Evolutionary conservation across 1,140 invertebrate genomes (phyloP).

Genomic region (Procambarus clarkii): DNA sequence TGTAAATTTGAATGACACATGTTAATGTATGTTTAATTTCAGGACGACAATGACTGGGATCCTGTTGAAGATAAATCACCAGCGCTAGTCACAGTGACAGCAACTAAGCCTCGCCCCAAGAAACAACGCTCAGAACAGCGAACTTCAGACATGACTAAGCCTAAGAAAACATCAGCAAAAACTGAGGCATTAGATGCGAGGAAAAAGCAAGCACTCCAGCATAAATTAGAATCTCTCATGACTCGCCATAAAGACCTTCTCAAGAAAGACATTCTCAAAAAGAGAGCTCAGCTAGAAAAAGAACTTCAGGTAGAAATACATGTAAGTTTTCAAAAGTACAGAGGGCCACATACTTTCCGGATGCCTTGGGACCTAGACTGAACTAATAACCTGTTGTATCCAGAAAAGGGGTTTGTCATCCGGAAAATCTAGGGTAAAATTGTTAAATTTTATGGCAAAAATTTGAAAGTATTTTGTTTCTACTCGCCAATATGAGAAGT

Average conservation of each 20-base stretch:
- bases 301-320: conserved; percentile 93
- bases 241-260: conserved; percentile 92
- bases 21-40: background rate
- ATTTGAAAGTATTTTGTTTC: no score
- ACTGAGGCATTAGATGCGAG: conserved; percentile 80
- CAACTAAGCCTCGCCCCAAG: conserved; percentile 42
- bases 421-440: no score
- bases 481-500: no score
- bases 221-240: conserved; percentile 76
- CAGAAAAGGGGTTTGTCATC: no score
- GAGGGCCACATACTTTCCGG: no score
- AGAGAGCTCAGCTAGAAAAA: conserved; percentile 91
- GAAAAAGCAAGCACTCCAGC: conserved; percentile 74
- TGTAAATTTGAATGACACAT: no score
- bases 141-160: conserved; percentile 46
- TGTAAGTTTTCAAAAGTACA: conserved; percentile 75
- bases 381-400: no score
- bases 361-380: no score
- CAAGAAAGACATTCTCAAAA: conserved; percentile 95
- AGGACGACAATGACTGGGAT: conserved; percentile 65
- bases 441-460: no score
- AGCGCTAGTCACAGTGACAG: conserved; percentile 14
- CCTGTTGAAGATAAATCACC: conserved; percentile 21
- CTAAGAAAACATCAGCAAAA: conserved; percentile 76
- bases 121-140: conserved; percentile 73